Evolutionary conservation across 2,888 invertebrate genomes (phyloP).

Genomic region (Agrotis ipsilon): DNA sequence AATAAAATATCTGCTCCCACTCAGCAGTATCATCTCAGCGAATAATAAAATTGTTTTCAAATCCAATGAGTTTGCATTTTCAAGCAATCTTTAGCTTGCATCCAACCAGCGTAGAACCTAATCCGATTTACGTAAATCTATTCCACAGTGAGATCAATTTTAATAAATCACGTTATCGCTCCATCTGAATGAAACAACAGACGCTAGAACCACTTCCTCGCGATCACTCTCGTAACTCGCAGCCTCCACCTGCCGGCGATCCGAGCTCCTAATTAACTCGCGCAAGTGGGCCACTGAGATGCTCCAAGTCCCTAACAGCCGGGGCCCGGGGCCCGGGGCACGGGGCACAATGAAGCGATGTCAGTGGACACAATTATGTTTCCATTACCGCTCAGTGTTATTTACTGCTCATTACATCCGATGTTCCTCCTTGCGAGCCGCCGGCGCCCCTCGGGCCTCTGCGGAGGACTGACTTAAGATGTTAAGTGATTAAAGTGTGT

Average conservation of each 20-base stretch:
- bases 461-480: not conserved
- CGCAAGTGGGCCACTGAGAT: conserved; percentile 12
- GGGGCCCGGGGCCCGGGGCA: not conserved
- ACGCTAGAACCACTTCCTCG: conserved; percentile 9
- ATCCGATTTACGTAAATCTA: conserved; percentile 13
- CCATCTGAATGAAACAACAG: conserved; percentile 21
- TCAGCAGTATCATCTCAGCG: not conserved
- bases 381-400: conserved; percentile 45
- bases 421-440: conserved; percentile 5
- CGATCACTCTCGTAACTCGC: not conserved
- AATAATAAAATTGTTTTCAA: not conserved
- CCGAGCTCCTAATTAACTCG: conserved; percentile 29
- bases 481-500: not conserved
- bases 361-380: conserved; percentile 35
- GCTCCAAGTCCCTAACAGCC: not conserved
- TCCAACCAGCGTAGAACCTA: not conserved
- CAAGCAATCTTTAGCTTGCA: not conserved
- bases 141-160: conserved; percentile 27
- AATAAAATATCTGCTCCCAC: not conserved
- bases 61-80: not conserved
- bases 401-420: conserved; percentile 43
- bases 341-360: conserved; percentile 1
- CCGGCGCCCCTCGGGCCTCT: not conserved
- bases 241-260: not conserved
- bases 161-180: conserved; percentile 22